Evolutionary conservation across 2,113 vertebrate genomes (phyloP).

Genomic region (Gnathonemus echidnorhynchus): DNA sequence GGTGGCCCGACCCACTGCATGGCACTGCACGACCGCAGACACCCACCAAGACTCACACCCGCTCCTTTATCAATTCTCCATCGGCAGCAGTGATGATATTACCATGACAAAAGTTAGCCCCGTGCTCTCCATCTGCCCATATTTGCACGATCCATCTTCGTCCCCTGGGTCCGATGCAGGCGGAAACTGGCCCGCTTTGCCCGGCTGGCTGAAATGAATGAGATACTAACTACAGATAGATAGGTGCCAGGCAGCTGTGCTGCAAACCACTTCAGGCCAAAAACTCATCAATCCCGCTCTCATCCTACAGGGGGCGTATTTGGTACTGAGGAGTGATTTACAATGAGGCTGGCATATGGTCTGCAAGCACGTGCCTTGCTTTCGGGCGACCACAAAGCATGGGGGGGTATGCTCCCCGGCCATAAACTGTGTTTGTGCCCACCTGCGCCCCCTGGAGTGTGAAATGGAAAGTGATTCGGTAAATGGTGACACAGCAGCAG

Average conservation of each 20-base stretch:
- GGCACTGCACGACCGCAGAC: neutral
- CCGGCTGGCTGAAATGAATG: neutral
- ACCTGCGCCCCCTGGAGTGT: neutral
- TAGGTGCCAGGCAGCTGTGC: constrained; percentile 34
- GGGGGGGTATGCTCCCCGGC: neutral
- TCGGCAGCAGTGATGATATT: constrained; percentile 9
- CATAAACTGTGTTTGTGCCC: neutral
- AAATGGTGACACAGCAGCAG: neutral
- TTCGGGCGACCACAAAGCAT: neutral
- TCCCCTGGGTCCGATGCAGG: neutral
- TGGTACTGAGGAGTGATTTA: neutral
- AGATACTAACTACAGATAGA: constrained; percentile 19
- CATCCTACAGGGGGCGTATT: neutral
- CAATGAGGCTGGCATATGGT: neutral
- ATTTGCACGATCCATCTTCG: constrained; percentile 22
- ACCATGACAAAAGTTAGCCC: constrained; percentile 16
- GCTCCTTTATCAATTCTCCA: constrained; percentile 11
- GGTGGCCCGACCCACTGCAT: neutral
- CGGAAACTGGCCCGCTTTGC: neutral
- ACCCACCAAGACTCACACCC: neutral
- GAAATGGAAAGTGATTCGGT: neutral
- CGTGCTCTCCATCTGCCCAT: neutral
- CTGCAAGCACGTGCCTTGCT: neutral
- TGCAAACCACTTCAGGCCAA: constrained; percentile 28
- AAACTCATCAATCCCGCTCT: constrained; percentile 20